phyloP scores from a whole-genome alignment of 2,888 invertebrate genomes.

The Ormia ochracea region DNA sequence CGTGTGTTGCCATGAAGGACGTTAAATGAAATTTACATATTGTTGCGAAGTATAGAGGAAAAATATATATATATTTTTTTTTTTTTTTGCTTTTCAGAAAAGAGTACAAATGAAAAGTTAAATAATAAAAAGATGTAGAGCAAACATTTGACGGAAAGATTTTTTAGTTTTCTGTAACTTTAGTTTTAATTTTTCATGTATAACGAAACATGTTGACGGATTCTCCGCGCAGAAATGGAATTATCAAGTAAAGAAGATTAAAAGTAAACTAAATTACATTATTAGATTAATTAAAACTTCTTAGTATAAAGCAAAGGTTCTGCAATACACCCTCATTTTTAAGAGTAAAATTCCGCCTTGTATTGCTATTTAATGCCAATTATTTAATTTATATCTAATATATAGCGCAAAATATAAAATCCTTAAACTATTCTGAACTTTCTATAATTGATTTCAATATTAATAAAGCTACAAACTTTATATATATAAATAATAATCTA shows the following conservation, averaged over 20 bases:
- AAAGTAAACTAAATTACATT: not conserved
- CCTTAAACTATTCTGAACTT: too few relatives aligned
- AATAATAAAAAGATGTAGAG: constrained; percentile 36
- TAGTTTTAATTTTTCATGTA: constrained; percentile 2
- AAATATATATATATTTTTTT: not conserved
- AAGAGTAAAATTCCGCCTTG: too few relatives aligned
- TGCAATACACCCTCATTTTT: too few relatives aligned
- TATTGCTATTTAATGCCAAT: too few relatives aligned
- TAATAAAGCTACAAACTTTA: not conserved
- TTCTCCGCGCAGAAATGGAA: not conserved
- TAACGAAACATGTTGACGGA: not conserved
- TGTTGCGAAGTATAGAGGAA: constrained; percentile 54
- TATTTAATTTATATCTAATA: too few relatives aligned
- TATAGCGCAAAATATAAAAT: too few relatives aligned
- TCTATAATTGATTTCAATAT: not conserved
- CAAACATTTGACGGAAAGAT: constrained; percentile 53
- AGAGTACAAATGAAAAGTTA: not conserved
- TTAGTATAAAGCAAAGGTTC: too few relatives aligned
- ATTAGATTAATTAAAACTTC: too few relatives aligned
- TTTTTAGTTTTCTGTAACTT: constrained; percentile 3
- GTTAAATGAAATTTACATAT: constrained; percentile 65
- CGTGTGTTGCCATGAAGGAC: constrained; percentile 56
- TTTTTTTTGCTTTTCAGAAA: not conserved
- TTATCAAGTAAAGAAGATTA: not conserved
- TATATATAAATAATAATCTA: not conserved